A percentile compares a stretch with the other conserved stretches of the same genome.
phyloP scores from a whole-genome alignment of 2,888 invertebrate species.

The Ferrisia virgata region DNA sequence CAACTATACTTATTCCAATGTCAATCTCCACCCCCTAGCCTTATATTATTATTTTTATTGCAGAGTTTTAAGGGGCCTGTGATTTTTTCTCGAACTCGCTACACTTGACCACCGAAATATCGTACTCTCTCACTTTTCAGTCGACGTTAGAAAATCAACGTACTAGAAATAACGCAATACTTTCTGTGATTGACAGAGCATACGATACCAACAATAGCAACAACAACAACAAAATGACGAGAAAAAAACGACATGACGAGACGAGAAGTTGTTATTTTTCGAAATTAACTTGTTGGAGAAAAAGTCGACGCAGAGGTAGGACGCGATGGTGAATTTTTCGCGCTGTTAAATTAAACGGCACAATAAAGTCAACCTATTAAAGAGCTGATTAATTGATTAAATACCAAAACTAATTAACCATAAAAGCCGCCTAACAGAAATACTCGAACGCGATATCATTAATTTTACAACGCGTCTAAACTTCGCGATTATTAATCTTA shows the following conservation, averaged over 20 bases:
- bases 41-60: too few relatives aligned
- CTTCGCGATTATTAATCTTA: conserved; percentile 21
- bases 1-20: too few relatives aligned
- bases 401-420: conserved; percentile 30
- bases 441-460: conserved; percentile 4
- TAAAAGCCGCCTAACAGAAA: conserved; percentile 22
- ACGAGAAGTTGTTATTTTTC: not conserved
- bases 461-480: conserved; percentile 20
- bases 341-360: not conserved
- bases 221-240: not conserved
- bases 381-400: conserved; percentile 20
- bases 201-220: not conserved
- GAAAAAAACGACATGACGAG: not conserved
- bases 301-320: not conserved
- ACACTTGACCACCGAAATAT: too few relatives aligned
- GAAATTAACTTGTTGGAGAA: not conserved
- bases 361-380: conserved; percentile 21
- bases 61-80: too few relatives aligned
- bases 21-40: too few relatives aligned
- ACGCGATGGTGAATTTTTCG: not conserved
- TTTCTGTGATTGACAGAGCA: not conserved
- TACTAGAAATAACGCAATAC: not conserved
- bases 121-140: too few relatives aligned
- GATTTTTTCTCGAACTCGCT: too few relatives aligned
- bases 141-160: too few relatives aligned